Percentiles rank a stretch among this genome's conserved stretches.
phyloP scores from a whole-genome alignment of 2,797 vertebrate species.

The Odontamblyopus rebecca region DNA sequence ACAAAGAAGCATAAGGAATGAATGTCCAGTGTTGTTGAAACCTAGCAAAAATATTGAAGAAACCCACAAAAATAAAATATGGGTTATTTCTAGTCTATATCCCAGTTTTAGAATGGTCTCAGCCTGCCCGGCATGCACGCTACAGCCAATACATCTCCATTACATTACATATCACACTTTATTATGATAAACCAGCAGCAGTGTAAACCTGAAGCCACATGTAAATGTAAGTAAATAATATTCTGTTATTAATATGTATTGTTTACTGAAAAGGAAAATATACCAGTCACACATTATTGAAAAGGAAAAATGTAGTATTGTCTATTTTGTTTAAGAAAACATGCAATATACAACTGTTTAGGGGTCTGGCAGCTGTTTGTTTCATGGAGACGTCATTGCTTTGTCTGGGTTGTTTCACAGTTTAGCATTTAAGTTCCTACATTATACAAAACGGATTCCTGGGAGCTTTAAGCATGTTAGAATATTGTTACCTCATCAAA shows the following conservation, averaged over 20 bases:
- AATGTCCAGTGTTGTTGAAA: not conserved
- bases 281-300: not conserved
- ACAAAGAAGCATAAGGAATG: not conserved
- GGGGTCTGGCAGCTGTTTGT: not conserved
- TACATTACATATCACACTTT: not conserved
- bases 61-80: not conserved
- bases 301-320: not conserved
- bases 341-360: not conserved
- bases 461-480: too few species aligned
- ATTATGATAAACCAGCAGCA: not conserved
- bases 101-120: not conserved
- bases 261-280: not conserved
- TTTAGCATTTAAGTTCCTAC: not conserved
- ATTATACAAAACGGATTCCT: too few species aligned
- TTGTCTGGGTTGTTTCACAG: not conserved
- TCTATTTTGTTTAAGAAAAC: not conserved
- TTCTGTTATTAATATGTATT: not conserved
- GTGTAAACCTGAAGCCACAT: not conserved
- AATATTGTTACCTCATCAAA: too few species aligned
- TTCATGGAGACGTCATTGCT: not conserved
- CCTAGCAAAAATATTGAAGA: not conserved
- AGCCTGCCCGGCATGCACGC: not conserved
- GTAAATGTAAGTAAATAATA: not conserved
- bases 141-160: not conserved
- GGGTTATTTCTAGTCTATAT: not conserved